Evolutionary conservation across 35 echinoderm and acorn worm genomes (phyloP).

Genomic region (Amphiura filiformis): DNA sequence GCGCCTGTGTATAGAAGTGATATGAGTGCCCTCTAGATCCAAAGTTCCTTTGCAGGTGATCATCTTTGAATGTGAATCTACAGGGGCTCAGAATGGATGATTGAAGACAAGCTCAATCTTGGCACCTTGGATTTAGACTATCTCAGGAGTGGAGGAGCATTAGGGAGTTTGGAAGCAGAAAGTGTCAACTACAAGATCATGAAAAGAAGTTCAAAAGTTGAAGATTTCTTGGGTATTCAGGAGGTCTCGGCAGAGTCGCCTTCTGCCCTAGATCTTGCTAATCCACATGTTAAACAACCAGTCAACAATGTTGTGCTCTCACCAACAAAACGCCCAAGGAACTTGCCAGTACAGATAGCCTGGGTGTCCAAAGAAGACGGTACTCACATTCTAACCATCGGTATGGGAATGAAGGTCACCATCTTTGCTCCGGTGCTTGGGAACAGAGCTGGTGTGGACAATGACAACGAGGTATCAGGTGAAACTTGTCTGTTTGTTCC

Average conservation of each 20-base stretch:
- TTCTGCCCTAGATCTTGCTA: conserved; percentile 16
- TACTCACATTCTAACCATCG: conserved; percentile 84
- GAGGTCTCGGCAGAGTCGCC: conserved; percentile 19
- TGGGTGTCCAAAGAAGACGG: conserved; percentile 99
- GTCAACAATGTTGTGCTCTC: not conserved
- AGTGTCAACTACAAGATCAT: conserved; percentile 83
- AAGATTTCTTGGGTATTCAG: conserved; percentile 73
- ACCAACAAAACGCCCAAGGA: conserved; percentile 25
- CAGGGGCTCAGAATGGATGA: conserved; percentile 93
- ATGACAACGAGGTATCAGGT: conserved; percentile 41
- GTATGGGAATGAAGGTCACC: conserved; percentile 69
- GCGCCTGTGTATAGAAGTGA: conserved; percentile 80
- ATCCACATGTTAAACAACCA: not conserved
- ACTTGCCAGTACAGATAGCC: conserved; percentile 73
- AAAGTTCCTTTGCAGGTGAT: conserved; percentile 53
- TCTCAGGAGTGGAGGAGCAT: conserved; percentile 31
- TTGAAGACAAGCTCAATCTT: conserved; percentile 80
- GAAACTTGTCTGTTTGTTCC: conserved; percentile 18
- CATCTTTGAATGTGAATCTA: conserved; percentile 96
- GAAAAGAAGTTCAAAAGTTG: conserved; percentile 96
- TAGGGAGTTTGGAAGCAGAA: conserved; percentile 40
- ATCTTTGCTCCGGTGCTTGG: conserved; percentile 69
- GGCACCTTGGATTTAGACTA: conserved; percentile 55
- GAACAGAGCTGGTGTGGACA: conserved; percentile 16
- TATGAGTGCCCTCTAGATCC: not conserved